Evolutionary conservation across 2,888 invertebrate species (phyloP).

Genomic region (Charanyca ferruginea): DNA sequence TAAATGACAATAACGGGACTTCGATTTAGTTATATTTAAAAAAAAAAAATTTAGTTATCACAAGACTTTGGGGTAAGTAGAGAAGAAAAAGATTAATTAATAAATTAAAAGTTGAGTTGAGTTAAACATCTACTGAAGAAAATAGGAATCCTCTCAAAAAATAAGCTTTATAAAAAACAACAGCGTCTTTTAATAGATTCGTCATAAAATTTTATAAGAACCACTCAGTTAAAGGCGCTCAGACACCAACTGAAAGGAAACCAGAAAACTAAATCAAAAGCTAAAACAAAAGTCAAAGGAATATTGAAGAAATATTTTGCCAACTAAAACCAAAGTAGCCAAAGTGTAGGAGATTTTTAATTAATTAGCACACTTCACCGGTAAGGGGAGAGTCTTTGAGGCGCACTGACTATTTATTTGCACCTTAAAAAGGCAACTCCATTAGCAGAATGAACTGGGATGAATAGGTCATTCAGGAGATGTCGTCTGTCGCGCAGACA

Average conservation of each 20-base stretch:
- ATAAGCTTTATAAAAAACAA: conserved; percentile 17
- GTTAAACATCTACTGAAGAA: neutral
- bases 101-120: neutral
- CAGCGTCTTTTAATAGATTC: conserved; percentile 28
- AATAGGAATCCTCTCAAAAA: conserved; percentile 6
- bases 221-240: conserved; percentile 25
- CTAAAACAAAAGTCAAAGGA: conserved; percentile 22
- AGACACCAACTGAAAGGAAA: conserved; percentile 25
- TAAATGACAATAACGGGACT: neutral
- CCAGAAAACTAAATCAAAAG: conserved; percentile 39
- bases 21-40: neutral
- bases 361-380: conserved; percentile 81
- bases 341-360: conserved; percentile 70
- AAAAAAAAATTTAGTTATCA: neutral
- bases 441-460: conserved; percentile 87
- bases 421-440: conserved; percentile 87
- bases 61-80: neutral
- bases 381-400: conserved; percentile 71
- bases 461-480: conserved; percentile 85
- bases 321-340: conserved; percentile 14
- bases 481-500: conserved; percentile 70
- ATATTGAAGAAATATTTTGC: conserved; percentile 41
- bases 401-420: conserved; percentile 80
- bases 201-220: conserved; percentile 26
- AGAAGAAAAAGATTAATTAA: neutral